Evolutionary conservation across 2,113 vertebrate genomes (phyloP), one percentile per base, ranked within the genome.

Genomic region (Chauna torquata): DNA sequence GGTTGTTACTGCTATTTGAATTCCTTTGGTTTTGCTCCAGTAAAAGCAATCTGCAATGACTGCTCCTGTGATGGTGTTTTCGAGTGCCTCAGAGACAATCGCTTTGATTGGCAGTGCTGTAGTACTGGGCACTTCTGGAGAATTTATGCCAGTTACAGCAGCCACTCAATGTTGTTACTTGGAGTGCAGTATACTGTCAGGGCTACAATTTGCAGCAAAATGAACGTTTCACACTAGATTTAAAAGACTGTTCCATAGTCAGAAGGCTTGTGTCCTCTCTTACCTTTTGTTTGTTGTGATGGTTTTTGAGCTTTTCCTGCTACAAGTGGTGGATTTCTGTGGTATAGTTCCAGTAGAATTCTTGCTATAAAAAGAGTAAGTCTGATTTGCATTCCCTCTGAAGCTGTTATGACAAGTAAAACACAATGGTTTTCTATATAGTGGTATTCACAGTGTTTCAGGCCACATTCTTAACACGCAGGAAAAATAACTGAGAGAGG

Each of bases 191-290:
- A 30, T 85, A 79, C 82, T 57, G 25, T 55, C 69, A 80, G 65
- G 58, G n/a, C 66, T 94, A 25, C 66, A 68, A 86, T 97, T 96
- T 92, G 38, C 45, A 90, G 76, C 24, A 85, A 93, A 95, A 77
- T 57, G 50, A 93, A 89, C 19, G 1, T 70, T 96, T 86, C 61
- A 27, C 38, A 27, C 32, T 88, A 54, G 36, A 49, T 87, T 94
- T 86, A 92, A 88, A 75, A 71, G 55, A 44, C 23, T 66, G 9
- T 72, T 62, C 72, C 19, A 34, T 47, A 90, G 11, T 87, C 90
- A 86, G 64, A 89, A 88, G 68, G 2, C 47, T 92, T 0, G 0
- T 62, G n/a, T 71, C 34, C 23, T 61, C 66, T 71, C 54, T 86
- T 82, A 55, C 54, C 30, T 71, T 47, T 81, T 84, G 11, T 77